These are phyloP conservation scores for Xestia rhomboidea DNA, from an alignment of 2,888 invertebrate genomes.

Conservation along the genomic window DNA sequence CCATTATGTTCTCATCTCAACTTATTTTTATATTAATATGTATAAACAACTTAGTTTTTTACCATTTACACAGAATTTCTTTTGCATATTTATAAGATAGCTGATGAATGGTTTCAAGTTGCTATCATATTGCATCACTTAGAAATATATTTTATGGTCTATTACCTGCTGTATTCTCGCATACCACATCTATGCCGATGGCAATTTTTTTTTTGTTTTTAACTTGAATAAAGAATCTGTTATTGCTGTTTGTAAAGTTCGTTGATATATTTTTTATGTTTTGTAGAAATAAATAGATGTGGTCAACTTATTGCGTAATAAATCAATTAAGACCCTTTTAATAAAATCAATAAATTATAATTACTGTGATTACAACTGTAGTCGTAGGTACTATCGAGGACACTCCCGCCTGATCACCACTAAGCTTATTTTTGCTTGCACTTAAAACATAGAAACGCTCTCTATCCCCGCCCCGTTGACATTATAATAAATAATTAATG, in stretches of 20 bases:
- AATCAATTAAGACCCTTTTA: background rate
- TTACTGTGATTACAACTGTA: background rate
- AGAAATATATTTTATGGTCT: background rate
- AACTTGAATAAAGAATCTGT: background rate
- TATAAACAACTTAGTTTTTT: background rate
- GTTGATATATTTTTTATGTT: background rate
- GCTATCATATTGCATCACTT: background rate
- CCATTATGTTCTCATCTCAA: background rate
- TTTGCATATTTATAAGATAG: conserved; percentile 1
- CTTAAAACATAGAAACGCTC: no score
- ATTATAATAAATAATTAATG: no score
- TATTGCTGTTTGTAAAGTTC: background rate
- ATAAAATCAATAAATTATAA: no score
- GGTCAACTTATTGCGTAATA: background rate
- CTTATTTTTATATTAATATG: background rate
- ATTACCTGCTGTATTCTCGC: background rate
- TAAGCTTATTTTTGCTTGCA: no score
- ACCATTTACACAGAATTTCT: background rate
- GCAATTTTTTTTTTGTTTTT: background rate
- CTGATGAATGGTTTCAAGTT: background rate
- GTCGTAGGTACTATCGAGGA: no score
- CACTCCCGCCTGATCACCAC: no score
- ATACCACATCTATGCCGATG: no score
- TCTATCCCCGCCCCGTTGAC: no score
- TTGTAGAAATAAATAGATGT: background rate